A percentile compares a stretch with the other conserved stretches of the same genome.
Evolutionary conservation across 2,888 invertebrate species (phyloP).

Genomic region (Escarpia spicata): DNA sequence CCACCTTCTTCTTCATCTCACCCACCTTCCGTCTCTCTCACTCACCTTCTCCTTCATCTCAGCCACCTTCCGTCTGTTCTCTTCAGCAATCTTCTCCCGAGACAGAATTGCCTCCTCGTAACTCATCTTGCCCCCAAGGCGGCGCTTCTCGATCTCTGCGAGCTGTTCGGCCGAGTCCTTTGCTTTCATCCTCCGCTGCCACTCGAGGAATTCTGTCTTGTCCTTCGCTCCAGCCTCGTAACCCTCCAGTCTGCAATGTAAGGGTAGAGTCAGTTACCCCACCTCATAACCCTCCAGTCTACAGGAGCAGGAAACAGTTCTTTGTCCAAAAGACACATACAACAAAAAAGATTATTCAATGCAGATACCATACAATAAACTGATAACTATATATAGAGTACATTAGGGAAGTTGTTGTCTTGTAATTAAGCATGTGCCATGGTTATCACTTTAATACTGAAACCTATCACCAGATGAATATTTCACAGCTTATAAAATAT

Average conservation of each 20-base stretch:
- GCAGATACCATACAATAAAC: no score
- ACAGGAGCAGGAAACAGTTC: background rate
- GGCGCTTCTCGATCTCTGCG: conserved; percentile 59
- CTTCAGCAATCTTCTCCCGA: conserved; percentile 55
- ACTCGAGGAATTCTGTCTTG: conserved; percentile 57
- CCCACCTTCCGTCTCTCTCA: background rate
- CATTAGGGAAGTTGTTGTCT: no score
- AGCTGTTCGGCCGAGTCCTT: conserved; percentile 57
- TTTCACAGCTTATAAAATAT: no score
- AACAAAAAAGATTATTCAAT: no score
- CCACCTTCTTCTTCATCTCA: no score
- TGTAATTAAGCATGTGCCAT: no score
- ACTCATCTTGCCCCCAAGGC: conserved; percentile 63
- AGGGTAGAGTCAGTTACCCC: background rate
- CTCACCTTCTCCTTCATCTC: conserved; percentile 61
- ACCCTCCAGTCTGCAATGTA: conserved; percentile 50
- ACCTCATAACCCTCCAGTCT: background rate
- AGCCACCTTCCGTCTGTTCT: conserved; percentile 58
- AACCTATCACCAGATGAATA: no score
- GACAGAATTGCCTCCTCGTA: conserved; percentile 66
- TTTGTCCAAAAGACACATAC: no score
- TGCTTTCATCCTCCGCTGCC: conserved; percentile 61
- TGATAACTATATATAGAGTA: no score
- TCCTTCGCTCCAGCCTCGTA: conserved; percentile 62
- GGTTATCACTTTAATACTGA: no score